Base-by-base conservation (phyloP, 2,113 vertebrate species). In the Pelodiscus sinensis region DNA sequence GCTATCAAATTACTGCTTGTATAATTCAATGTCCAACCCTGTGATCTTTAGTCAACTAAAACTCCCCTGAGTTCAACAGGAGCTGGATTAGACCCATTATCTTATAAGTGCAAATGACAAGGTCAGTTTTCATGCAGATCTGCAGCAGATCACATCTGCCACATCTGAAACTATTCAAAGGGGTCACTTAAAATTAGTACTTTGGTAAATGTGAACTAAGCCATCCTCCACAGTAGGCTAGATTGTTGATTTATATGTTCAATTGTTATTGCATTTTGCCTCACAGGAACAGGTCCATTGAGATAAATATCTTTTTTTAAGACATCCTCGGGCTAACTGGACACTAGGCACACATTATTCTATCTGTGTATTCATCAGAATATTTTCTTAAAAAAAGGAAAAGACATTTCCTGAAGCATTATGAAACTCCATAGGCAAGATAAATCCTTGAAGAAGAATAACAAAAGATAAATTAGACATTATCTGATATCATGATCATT, bases 301-400 rank as follows among this genome's bases (percentile, higher is more conserved):
- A 93, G 85, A 95, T 54, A 57, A 16, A 54, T 87, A 86, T n/a
- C 51, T 89, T 90, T 65, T 44, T 79, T 92, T 75, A 90, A 94
- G 92, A 62, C 35, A 85, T 94, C 88, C 60, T 1, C 1, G 27
- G 68, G 87, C 90, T 95, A 96, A 90, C 38, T 92, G 92, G 94
- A 58, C 90, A 88, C 75, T 86, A 62, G 79, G n/a, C 44, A 77
- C 51, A 58, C 44, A 35, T 92, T 92, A 92, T 90, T 95, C 52
- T 79, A 79, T 75, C 54, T 80, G 56, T 93, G 24, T 18, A 92
- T 92, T 92, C 65, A 82, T 89, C 81, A 87, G 77, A 80, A 85
- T 93, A 92, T 96, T 95, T 95, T 93, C 79, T 91, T 92, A 96
- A 92, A 83, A 94, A 95, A 94, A 92, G 79, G 56, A 89, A 95